phyloP scores from a whole-genome alignment of 1,140 invertebrate species.

The Penaeus japonicus region DNA sequence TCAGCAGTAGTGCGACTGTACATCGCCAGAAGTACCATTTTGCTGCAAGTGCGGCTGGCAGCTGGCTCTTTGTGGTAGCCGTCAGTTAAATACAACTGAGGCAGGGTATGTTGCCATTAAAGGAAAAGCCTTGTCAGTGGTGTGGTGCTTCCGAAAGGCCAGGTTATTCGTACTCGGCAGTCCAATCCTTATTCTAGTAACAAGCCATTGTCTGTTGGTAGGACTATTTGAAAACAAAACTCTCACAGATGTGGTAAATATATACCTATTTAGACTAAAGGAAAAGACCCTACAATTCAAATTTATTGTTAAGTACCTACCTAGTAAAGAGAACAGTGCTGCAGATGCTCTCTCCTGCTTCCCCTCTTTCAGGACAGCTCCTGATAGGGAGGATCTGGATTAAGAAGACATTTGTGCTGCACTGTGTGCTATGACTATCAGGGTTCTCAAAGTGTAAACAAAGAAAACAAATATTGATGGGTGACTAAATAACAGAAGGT shows the following conservation, averaged over 20 bases:
- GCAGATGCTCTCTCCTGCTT: neutral
- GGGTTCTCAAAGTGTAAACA: too few relatives aligned
- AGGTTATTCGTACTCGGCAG: neutral
- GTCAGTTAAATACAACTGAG: neutral
- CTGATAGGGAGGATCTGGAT: neutral
- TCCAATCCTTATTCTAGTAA: neutral
- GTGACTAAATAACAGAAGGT: too few relatives aligned
- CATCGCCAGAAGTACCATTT: neutral
- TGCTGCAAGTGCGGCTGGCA: neutral
- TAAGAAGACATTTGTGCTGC: too few relatives aligned
- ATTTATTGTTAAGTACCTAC: neutral
- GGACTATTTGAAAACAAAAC: neutral
- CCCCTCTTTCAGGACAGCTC: neutral
- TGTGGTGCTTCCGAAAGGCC: neutral
- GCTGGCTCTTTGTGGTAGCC: neutral
- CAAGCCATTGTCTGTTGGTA: neutral
- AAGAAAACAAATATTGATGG: too few relatives aligned
- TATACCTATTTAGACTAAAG: neutral
- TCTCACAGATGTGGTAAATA: neutral
- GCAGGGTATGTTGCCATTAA: neutral
- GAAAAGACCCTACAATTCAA: constrained; percentile 1
- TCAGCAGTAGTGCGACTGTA: neutral
- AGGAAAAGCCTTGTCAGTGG: neutral
- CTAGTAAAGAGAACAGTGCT: neutral
- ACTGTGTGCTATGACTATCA: too few relatives aligned